Evolutionary conservation across 1,140 invertebrate species (phyloP).

Genomic region (Brachionus koreanus): DNA sequence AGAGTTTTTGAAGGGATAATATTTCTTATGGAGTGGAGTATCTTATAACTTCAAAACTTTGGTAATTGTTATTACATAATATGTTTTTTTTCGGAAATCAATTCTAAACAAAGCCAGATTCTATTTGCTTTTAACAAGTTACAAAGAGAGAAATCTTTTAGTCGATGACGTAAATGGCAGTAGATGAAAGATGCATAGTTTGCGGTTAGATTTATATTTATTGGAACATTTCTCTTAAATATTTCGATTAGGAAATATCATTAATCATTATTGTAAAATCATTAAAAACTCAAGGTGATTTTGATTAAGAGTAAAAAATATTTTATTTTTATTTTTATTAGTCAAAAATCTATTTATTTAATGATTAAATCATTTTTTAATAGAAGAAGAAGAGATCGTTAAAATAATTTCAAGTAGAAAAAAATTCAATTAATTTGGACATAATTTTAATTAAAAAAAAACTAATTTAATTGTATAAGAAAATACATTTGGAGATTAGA

Average conservation of each 20-base stretch:
- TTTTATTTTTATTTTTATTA: constrained; percentile 5
- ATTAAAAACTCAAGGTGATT: background rate
- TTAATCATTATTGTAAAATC: constrained; percentile 23
- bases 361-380: background rate
- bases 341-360: background rate
- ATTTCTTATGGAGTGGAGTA: background rate
- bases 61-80: background rate
- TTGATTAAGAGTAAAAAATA: background rate
- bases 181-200: constrained; percentile 5
- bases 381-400: background rate
- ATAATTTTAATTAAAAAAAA: too few species aligned
- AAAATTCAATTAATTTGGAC: background rate
- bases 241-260: background rate
- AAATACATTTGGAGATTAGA: too few species aligned
- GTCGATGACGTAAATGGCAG: constrained; percentile 6
- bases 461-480: too few species aligned
- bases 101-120: background rate
- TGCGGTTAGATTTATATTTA: background rate
- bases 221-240: background rate
- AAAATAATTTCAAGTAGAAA: background rate
- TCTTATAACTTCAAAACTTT: background rate
- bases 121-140: constrained; percentile 12
- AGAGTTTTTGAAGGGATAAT: background rate
- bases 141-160: constrained; percentile 8
- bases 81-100: constrained; percentile 2